Evolutionary conservation across 2,113 vertebrate species (phyloP).

Genomic region (Macrotus californicus): DNA sequence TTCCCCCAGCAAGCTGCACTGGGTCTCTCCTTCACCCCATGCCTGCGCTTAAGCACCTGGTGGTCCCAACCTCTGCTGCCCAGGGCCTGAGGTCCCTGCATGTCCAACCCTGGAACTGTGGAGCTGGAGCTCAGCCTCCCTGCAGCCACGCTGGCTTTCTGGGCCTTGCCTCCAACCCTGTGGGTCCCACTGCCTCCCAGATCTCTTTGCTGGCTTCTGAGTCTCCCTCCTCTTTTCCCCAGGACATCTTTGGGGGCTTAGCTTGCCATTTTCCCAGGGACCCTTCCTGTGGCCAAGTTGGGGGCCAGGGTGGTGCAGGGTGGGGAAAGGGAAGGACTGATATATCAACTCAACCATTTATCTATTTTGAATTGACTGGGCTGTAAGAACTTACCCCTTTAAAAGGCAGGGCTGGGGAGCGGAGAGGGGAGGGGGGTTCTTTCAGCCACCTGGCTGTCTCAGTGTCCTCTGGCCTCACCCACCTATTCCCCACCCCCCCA

Average conservation of each 20-base stretch:
- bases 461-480: neutral
- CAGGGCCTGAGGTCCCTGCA: neutral
- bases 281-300: neutral
- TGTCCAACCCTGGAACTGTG: no score
- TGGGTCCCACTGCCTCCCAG: neutral
- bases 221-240: neutral
- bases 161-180: neutral
- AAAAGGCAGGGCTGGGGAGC: no score
- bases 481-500: rapidly evolving
- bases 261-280: neutral
- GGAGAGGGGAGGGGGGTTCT: no score
- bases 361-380: neutral
- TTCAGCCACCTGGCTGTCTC: neutral
- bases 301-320: neutral
- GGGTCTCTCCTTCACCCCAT: neutral
- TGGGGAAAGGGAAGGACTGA: rapidly evolving
- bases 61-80: neutral
- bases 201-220: neutral
- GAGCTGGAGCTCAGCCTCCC: neutral
- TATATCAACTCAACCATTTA: neutral
- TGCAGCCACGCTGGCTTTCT: neutral
- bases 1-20: neutral
- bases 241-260: neutral
- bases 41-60: neutral
- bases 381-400: neutral